Evolutionary conservation across 1,140 invertebrate species (phyloP), one percentile per base, ranked within the genome.

Genomic region (Apis florea): DNA sequence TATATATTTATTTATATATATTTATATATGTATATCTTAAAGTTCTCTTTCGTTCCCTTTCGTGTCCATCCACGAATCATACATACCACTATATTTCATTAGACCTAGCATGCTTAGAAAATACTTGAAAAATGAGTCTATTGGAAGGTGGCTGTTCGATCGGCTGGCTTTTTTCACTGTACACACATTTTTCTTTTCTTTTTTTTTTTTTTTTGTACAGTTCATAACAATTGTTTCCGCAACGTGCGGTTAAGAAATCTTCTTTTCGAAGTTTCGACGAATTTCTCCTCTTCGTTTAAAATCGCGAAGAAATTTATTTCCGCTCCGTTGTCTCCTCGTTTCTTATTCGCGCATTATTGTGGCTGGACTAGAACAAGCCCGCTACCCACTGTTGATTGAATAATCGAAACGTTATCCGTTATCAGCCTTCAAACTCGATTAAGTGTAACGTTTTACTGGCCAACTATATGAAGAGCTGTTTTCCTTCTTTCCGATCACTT

Each of bases 91-190:
- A 88, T 81, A 86, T 59, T 79, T 90, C 69, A 83, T 88, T 89
- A 91, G 83, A 91, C 83, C 86, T 91, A 90, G 85, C 89, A 91
- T 91, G 87, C 90, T 93, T 93, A 93, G 90, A 93, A 93, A 93
- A 93, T 92, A 93, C 85, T 92, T 92, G 89, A 91, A 93, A 92
- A 92, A 91, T 72, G 89, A 93, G 89, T 92, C 88, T 90, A 91
- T 91, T 92, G 89, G 89, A 92, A 91, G 89, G 90, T 93, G 88
- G 90, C 90, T 90, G 87, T 84, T 81, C 78, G 51, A 85, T 84
- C 82, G 81, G 79, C 77, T 87, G 79, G 83, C 83, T 83, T 84
- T 88, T 85, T 70, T 90, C 90, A 91, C 89, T 91, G 74, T 92
- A 92, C 89, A 93, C 89, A 91, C 85, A 85, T 86, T 68, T 68